Conservation (phyloP, 2,113 vertebrate genomes). For the Vicugna pacos region DNA sequence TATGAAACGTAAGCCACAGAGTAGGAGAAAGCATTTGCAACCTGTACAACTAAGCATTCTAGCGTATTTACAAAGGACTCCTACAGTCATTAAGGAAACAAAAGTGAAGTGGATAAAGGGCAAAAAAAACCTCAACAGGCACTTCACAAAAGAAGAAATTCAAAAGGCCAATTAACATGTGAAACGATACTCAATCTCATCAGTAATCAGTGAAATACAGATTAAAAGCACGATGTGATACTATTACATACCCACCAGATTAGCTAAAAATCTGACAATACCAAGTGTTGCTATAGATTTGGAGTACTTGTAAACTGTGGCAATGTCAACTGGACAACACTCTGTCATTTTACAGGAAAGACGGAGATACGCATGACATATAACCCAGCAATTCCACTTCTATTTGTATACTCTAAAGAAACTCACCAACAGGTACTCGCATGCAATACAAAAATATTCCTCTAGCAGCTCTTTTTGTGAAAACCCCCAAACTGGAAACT, state of each 20-base stretch:
- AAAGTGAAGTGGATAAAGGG: background rate
- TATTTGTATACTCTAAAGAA: background rate
- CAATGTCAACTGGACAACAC: background rate
- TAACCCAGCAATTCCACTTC: background rate
- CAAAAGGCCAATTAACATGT: background rate
- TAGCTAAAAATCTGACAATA: background rate
- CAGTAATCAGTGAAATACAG: background rate
- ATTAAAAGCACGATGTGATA: background rate
- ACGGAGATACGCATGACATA: background rate
- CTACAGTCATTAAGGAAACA: background rate
- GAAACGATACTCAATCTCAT: background rate
- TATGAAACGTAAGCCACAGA: background rate
- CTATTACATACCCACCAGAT: background rate
- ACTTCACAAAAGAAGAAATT: background rate
- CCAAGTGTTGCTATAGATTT: background rate
- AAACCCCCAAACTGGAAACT: background rate
- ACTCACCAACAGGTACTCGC: background rate
- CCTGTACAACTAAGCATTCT: background rate
- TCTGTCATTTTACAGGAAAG: background rate
- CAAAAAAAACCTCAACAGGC: background rate
- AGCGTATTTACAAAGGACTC: background rate
- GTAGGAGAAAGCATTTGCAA: background rate
- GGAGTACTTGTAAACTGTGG: background rate
- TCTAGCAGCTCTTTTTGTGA: background rate
- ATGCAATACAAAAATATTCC: background rate